Percentiles rank a stretch among this genome's conserved stretches.
Conservation (phyloP, 2,797 vertebrate genomes). For the Rhinatrema bivittatum region DNA sequence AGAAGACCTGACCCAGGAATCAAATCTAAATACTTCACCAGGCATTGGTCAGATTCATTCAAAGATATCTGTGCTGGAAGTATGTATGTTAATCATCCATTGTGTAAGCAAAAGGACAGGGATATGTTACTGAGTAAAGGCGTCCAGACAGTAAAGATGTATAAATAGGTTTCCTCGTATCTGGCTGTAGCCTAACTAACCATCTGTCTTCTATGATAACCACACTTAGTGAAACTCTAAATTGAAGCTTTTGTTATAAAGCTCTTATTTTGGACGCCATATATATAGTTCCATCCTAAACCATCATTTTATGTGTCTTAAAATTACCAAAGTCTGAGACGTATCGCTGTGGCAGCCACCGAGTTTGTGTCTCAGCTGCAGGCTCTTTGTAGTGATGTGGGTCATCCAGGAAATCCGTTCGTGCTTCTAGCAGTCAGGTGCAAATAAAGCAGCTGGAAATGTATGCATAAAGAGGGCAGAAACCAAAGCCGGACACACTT, state of each 20-base stretch:
- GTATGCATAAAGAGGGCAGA: no score
- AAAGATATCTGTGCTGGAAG: slow-evolving; percentile 4
- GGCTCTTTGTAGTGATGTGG: slow-evolving; percentile 26
- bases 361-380: slow-evolving; percentile 29
- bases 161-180: slow-evolving; percentile 39
- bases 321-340: slow-evolving; percentile 52
- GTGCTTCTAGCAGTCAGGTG: no score
- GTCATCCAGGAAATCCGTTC: no score
- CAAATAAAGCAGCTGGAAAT: no score
- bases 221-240: slow-evolving; percentile 48
- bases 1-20: no score
- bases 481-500: no score
- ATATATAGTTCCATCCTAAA: slow-evolving; percentile 58
- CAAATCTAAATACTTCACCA: no score
- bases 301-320: slow-evolving; percentile 59
- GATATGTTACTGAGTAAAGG: slow-evolving; percentile 14
- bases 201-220: slow-evolving; percentile 41
- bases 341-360: slow-evolving; percentile 45
- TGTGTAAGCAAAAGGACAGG: slow-evolving; percentile 16
- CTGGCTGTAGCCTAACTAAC: slow-evolving; percentile 52
- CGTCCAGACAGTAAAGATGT: slow-evolving; percentile 24
- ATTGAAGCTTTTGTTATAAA: slow-evolving; percentile 57
- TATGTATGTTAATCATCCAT: not conserved
- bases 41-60: not conserved
- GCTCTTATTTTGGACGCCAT: slow-evolving; percentile 56